These are phyloP conservation scores for Odontamblyopus rebecca DNA, from an alignment of 2,797 vertebrate species.

Conservation along the genomic window DNA sequence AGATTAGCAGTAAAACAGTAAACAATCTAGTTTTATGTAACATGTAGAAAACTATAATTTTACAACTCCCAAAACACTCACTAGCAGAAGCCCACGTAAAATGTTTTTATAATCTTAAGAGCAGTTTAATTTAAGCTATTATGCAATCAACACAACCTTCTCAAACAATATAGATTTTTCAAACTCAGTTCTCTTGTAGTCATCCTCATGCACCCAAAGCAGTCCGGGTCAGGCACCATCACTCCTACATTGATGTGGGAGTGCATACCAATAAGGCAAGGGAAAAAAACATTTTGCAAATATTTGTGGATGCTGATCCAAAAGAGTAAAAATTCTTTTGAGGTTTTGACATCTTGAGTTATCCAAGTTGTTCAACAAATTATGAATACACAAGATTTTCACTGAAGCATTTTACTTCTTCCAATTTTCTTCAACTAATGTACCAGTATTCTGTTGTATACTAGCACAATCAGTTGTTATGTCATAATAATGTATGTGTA, in stretches of 20 bases:
- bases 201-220: constrained; percentile 13
- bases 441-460: not conserved
- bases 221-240: constrained; percentile 30
- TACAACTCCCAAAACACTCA: not conserved
- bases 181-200: constrained; percentile 13
- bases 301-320: constrained; percentile 20
- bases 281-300: constrained; percentile 23
- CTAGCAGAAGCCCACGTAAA: too few species aligned
- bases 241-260: constrained; percentile 39
- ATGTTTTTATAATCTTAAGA: too few species aligned
- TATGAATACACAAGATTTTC: not conserved
- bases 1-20: not conserved
- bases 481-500: not conserved
- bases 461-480: not conserved
- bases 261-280: constrained; percentile 25
- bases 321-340: constrained; percentile 20
- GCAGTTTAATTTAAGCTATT: not conserved
- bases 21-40: not conserved
- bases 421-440: not conserved
- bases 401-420: not conserved
- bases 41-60: not conserved
- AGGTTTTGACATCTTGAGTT: constrained; percentile 15
- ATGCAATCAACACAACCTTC: not conserved
- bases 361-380: constrained; percentile 10
- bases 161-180: constrained; percentile 16